phyloP scores from a whole-genome alignment of 2,888 invertebrate genomes.

The Patella depressa region DNA sequence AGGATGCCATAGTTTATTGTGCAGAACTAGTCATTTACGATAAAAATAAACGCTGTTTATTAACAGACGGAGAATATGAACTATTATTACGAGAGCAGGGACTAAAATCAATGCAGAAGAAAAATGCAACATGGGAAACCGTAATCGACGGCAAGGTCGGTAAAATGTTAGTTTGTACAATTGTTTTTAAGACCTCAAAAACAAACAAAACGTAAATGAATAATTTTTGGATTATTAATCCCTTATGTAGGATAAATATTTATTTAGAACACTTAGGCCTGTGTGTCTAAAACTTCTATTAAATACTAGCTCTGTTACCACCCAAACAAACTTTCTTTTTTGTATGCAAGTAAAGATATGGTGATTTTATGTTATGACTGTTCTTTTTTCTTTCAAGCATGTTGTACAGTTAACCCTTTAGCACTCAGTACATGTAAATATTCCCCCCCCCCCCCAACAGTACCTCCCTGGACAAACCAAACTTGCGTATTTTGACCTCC shows the following conservation, averaged over 20 bases:
- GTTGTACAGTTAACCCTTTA: no score
- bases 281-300: no score
- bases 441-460: no score
- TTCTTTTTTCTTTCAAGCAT: no score
- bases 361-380: no score
- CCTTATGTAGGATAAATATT: not conserved
- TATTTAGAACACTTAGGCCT: no score
- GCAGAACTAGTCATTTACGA: conserved; percentile 86
- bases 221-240: not conserved
- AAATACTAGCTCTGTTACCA: no score
- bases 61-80: conserved; percentile 92
- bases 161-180: not conserved
- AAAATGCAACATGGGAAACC: conserved; percentile 82
- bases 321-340: no score
- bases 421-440: no score
- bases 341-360: no score
- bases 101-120: conserved; percentile 77
- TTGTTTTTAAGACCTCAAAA: not conserved
- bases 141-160: conserved; percentile 75
- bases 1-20: conserved; percentile 54
- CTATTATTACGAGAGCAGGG: conserved; percentile 82
- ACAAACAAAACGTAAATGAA: not conserved
- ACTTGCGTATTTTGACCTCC: no score
- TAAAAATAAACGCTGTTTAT: conserved; percentile 83
- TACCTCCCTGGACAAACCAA: no score